These are phyloP conservation scores for Sus cebifrons DNA, from an alignment of 2,797 vertebrate genomes.

Conservation along the genomic window DNA sequence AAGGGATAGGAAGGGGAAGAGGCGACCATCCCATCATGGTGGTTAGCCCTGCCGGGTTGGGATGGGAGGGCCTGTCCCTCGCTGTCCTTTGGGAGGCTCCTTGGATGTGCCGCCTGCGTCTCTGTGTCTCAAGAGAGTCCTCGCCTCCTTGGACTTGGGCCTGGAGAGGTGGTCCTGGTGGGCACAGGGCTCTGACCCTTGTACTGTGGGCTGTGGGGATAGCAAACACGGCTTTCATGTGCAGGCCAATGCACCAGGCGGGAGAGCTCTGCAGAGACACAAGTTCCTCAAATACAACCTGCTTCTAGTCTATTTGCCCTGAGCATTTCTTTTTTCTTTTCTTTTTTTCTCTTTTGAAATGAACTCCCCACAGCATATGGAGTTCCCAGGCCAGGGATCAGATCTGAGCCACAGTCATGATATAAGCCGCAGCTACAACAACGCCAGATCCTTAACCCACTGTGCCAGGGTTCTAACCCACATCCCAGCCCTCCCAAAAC, in stretches of 20 bases:
- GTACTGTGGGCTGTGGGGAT: fast-evolving
- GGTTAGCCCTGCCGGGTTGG: neutral
- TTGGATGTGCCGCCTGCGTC: fast-evolving
- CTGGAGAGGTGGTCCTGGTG: neutral
- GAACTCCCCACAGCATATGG: too few species aligned
- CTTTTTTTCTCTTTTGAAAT: too few species aligned
- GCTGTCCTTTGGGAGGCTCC: neutral
- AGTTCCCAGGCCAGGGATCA: too few species aligned
- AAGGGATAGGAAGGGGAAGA: neutral
- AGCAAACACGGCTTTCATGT: neutral
- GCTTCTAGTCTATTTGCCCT: neutral
- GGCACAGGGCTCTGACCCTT: fast-evolving
- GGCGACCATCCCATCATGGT: fast-evolving
- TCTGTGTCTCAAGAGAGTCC: neutral
- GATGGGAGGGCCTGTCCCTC: fast-evolving
- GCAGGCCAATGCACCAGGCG: neutral
- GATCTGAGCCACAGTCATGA: too few species aligned
- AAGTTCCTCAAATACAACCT: neutral
- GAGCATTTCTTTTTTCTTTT: neutral
- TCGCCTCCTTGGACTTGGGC: fast-evolving
- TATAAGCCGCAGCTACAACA: too few species aligned
- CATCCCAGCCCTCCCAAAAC: too few species aligned
- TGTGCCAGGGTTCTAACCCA: too few species aligned
- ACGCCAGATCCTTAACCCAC: too few species aligned
- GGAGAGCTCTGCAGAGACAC: neutral